Conservation (phyloP, 1,140 invertebrate genomes). For the Muscidifurax raptorellus region DNA sequence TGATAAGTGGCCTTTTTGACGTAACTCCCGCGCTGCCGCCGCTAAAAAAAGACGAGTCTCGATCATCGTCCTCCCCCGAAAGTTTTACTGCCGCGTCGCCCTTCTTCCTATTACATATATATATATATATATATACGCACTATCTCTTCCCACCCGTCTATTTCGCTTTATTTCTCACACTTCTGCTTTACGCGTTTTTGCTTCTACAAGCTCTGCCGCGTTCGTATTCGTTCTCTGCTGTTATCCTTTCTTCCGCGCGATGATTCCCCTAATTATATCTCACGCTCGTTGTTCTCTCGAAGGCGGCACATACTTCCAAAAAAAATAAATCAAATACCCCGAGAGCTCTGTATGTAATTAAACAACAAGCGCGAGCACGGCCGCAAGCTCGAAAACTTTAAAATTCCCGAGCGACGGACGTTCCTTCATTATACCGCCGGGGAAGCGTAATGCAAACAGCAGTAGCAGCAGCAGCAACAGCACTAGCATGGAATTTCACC, state of each 20-base stretch:
- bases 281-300: slow-evolving; percentile 6
- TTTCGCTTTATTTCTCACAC: slow-evolving; percentile 35
- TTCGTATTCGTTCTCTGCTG: too few species aligned
- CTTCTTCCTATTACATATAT: not conserved
- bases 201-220: too few species aligned
- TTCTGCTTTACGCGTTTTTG: slow-evolving; percentile 36
- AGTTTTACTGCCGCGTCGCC: slow-evolving; percentile 17
- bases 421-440: not conserved
- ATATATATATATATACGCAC: not conserved
- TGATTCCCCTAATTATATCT: slow-evolving; percentile 29
- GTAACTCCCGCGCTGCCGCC: slow-evolving; percentile 39
- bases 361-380: not conserved
- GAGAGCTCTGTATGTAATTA: not conserved
- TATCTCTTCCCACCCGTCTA: not conserved
- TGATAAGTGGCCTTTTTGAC: slow-evolving; percentile 57
- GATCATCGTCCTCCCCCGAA: slow-evolving; percentile 10
- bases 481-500: slow-evolving; percentile 33
- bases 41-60: slow-evolving; percentile 4
- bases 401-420: not conserved
- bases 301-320: too few species aligned
- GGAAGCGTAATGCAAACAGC: slow-evolving; percentile 15
- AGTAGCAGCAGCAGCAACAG: not conserved
- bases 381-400: not conserved
- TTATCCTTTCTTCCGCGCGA: slow-evolving; percentile 24
- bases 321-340: too few species aligned